Base-by-base conservation (phyloP, 2,797 vertebrate genomes). In the Harpagifer antarcticus region DNA sequence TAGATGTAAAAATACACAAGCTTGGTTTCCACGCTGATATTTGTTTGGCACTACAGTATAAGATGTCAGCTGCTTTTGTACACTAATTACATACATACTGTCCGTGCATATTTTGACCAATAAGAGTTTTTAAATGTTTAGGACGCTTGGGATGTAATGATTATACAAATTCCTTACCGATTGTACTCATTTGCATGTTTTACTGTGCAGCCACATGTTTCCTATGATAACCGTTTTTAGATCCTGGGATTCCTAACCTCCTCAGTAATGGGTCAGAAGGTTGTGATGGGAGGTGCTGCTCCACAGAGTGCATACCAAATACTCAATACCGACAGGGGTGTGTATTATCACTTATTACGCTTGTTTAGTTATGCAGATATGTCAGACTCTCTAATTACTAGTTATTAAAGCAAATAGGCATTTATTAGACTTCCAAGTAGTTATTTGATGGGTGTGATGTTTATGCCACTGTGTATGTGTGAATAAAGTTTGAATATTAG, bases 211-310 rank as follows among this genome's bases (percentile, higher is more conserved):
- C 0, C 3, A 54, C 20, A 65, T 9, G 47, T 14, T 20, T 20
- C 40, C 14, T 17, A 37, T 37, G 33, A 37, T 37, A 53, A 43
- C 43, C 57, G 15, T 10, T 52, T 10, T 59, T 40, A 45, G 31
- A 52, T 40, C 13, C 3, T 15, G 23, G 55, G 63, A 59, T 74
- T 60, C 27, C 63, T 40, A 23, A 66, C 31, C 7, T 48, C 42
- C 16, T 49, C 33, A n/a, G 60, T 64, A 42, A 64, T 65, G 9
- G 6, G n/a, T 8, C 10, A 45, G 17, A 6, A 7, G 17, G 54
- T 37, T 67, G 11, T 44, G 40, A 37, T 45, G 55, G 40, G 48
- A n/a, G 71, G 40, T 19, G 44, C 59, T 16, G 59, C 16, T 72
- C 3, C 69, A 14, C 50, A 17, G 14, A 10, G 17, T 31, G 23